Evolutionary conservation across 2,113 vertebrate species (phyloP).

Genomic region (Hemicordylus capensis): DNA sequence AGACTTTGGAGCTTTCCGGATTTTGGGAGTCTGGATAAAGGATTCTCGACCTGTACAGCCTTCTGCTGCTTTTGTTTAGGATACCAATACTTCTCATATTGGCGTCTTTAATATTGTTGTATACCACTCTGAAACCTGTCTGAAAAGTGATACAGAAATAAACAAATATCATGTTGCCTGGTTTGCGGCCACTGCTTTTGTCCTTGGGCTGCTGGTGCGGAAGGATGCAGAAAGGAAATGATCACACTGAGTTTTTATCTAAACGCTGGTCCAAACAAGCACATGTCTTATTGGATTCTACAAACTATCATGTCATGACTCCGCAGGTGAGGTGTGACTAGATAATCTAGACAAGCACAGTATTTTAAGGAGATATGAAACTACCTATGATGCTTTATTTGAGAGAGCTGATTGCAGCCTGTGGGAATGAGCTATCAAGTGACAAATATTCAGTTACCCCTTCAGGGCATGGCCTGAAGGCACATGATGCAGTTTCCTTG

Average conservation of each 20-base stretch:
- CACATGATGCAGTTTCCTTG: neutral
- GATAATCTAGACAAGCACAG: neutral
- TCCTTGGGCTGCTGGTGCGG: too few relatives aligned
- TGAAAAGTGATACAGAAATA: neutral
- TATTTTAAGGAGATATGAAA: neutral
- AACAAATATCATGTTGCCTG: neutral
- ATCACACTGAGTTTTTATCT: neutral
- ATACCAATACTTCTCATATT: too few relatives aligned
- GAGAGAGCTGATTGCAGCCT: neutral
- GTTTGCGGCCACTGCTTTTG: neutral
- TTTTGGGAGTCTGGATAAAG: too few relatives aligned
- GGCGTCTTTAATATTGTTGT: neutral
- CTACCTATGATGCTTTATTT: neutral
- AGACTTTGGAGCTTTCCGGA: too few relatives aligned
- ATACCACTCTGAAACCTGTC: neutral
- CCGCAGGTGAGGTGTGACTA: neutral
- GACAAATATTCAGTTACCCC: neutral
- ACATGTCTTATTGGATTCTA: neutral
- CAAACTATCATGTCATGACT: neutral
- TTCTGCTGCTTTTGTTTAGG: too few relatives aligned
- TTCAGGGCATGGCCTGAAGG: neutral
- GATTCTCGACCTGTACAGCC: too few relatives aligned
- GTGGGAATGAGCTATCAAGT: neutral
- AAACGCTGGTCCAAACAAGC: neutral
- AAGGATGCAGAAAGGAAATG: neutral